Evolutionary conservation across 2,113 vertebrate species (phyloP).

Genomic region (Isurus oxyrinchus): DNA sequence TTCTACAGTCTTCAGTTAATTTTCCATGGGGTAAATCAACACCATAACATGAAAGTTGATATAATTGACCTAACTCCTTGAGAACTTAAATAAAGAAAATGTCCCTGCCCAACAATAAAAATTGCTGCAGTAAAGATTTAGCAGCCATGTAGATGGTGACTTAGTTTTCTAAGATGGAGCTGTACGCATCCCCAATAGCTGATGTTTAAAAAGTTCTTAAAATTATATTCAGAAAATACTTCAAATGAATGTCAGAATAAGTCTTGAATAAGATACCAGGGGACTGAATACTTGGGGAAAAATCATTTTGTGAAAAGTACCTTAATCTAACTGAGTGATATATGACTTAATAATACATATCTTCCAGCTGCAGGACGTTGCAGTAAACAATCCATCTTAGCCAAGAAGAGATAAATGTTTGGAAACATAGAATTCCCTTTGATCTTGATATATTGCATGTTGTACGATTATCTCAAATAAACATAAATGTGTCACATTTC

Average conservation of each 20-base stretch:
- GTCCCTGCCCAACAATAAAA: background rate
- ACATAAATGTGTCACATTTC: background rate
- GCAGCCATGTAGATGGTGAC: background rate
- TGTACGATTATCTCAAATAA: background rate
- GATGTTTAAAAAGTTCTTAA: background rate
- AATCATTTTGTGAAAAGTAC: background rate
- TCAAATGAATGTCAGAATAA: background rate
- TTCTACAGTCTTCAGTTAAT: background rate
- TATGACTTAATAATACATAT: slow-evolving; percentile 12
- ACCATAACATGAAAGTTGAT: background rate
- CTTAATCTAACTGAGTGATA: slow-evolving; percentile 18
- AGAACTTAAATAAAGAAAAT: background rate
- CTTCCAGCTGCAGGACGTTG: background rate
- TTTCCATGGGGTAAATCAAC: background rate
- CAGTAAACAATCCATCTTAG: slow-evolving; percentile 4
- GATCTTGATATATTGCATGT: background rate
- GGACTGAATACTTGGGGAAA: background rate
- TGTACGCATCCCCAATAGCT: background rate
- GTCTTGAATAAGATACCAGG: background rate
- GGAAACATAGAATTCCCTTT: slow-evolving; percentile 2
- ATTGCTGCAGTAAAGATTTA: background rate
- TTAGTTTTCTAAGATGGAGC: background rate
- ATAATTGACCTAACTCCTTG: background rate
- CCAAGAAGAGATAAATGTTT: slow-evolving; percentile 6
- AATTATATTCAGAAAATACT: background rate